phyloP scores from a whole-genome alignment of 2,113 vertebrate genomes.

The Pontoporia blainvillei region DNA sequence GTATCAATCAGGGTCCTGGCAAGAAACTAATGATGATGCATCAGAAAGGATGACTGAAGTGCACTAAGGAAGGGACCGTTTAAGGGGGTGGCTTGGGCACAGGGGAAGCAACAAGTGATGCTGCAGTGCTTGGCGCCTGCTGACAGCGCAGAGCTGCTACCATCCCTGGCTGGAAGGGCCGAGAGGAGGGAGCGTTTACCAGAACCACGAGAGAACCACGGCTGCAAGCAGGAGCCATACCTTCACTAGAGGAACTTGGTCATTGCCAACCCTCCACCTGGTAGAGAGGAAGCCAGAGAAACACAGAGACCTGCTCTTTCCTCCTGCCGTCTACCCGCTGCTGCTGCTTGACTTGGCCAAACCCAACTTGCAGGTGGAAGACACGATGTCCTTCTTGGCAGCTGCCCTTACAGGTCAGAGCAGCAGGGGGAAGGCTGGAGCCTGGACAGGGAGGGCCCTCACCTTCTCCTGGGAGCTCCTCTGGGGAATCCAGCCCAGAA shows the following conservation, averaged over 20 bases:
- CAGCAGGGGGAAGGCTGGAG: background rate
- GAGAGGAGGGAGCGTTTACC: too few species aligned
- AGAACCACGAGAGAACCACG: background rate
- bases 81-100: background rate
- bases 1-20: background rate
- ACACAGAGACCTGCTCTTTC: rapidly evolving
- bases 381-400: rapidly evolving
- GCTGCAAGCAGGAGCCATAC: background rate
- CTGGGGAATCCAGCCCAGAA: background rate
- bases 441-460: background rate
- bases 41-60: background rate
- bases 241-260: background rate
- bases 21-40: background rate
- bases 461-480: background rate
- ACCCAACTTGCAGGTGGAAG: background rate
- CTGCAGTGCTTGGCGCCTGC: too few species aligned
- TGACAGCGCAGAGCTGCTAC: background rate
- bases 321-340: rapidly evolving
- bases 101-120: background rate
- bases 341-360: background rate
- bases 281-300: background rate
- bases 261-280: too few species aligned
- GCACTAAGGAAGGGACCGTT: background rate
- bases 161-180: background rate
- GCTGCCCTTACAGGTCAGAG: background rate